Conservation (phyloP, 2,888 invertebrate genomes). For the Monopis laevigella region DNA sequence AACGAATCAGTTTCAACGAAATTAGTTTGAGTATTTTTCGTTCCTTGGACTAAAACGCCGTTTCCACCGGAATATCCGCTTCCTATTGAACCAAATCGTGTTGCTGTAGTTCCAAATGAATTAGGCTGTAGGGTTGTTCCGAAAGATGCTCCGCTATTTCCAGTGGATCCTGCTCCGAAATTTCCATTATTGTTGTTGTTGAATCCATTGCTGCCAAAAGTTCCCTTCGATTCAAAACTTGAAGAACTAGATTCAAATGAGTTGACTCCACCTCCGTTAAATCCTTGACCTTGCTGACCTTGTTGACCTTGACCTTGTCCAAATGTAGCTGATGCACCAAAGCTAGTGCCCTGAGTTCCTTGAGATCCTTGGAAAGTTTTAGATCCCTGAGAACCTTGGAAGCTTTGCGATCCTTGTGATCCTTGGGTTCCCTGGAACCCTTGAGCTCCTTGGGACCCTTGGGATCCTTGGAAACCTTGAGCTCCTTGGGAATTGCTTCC, state of each 20-base stretch:
- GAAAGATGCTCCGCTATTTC: constrained; percentile 12
- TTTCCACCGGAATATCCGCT: constrained; percentile 23
- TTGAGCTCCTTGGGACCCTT: no score
- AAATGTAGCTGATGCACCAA: constrained; percentile 6
- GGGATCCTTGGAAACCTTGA: no score
- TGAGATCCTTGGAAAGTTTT: no score
- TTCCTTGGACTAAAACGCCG: constrained; percentile 31
- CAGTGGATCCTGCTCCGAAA: constrained; percentile 17
- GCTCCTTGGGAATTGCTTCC: no score
- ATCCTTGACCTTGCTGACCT: no score
- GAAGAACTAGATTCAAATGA: constrained; percentile 18
- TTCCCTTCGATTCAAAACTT: constrained; percentile 19
- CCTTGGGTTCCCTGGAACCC: no score
- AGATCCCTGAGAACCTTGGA: no score
- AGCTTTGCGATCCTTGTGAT: no score
- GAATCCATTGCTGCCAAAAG: constrained; percentile 13
- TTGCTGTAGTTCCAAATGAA: neutral
- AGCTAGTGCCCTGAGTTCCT: constrained; percentile 1
- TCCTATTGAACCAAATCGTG: constrained; percentile 21
- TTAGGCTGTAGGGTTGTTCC: constrained; percentile 15
- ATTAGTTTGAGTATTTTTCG: constrained; percentile 41
- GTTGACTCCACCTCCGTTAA: constrained; percentile 1
- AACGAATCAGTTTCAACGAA: constrained; percentile 46
- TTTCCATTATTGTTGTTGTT: constrained; percentile 12
- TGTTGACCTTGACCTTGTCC: no score